Conservation (phyloP, 2,888 invertebrate species). For the Drosophila pseudotalamancana region DNA sequence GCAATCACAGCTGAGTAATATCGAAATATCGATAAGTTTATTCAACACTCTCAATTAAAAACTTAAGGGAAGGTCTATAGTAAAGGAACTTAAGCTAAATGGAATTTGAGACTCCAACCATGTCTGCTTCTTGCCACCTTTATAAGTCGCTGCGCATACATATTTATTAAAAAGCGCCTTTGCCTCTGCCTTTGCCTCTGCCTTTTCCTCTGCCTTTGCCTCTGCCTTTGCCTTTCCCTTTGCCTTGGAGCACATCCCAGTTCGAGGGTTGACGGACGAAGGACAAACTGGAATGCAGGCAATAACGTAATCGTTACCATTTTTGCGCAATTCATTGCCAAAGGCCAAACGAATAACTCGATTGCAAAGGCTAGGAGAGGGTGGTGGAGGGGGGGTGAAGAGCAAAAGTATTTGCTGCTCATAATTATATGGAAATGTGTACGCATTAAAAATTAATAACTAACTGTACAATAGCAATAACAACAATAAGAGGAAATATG, state of each 20-base stretch:
- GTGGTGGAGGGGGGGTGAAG: not conserved
- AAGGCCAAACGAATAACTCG: slow-evolving; percentile 74
- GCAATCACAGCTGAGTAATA: too few relatives aligned
- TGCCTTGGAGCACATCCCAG: too few relatives aligned
- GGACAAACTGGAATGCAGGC: slow-evolving; percentile 55
- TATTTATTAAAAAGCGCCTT: slow-evolving; percentile 53
- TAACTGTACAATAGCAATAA: slow-evolving; percentile 48
- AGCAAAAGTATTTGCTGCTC: slow-evolving; percentile 49
- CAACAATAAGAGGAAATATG: too few relatives aligned
- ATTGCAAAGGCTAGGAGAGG: not conserved
- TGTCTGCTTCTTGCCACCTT: slow-evolving; percentile 2
- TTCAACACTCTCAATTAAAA: not conserved
- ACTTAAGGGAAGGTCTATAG: not conserved
- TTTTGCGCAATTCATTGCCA: slow-evolving; percentile 67
- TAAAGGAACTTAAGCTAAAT: slow-evolving; percentile 11
- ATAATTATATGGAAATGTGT: slow-evolving; percentile 69
- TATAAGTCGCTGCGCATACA: slow-evolving; percentile 9
- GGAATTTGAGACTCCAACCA: slow-evolving; percentile 4
- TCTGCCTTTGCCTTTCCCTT: too few relatives aligned
- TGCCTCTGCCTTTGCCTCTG: too few relatives aligned
- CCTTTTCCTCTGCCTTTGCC: too few relatives aligned
- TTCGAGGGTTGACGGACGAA: too few relatives aligned
- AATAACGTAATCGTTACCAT: slow-evolving; percentile 66
- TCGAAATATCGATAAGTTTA: too few relatives aligned
- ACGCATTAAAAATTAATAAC: slow-evolving; percentile 78